Percentiles rank a stretch among this genome's conserved stretches.
phyloP scores from a whole-genome alignment of 2,113 vertebrate genomes.

The Erythrolamprus reginae region DNA sequence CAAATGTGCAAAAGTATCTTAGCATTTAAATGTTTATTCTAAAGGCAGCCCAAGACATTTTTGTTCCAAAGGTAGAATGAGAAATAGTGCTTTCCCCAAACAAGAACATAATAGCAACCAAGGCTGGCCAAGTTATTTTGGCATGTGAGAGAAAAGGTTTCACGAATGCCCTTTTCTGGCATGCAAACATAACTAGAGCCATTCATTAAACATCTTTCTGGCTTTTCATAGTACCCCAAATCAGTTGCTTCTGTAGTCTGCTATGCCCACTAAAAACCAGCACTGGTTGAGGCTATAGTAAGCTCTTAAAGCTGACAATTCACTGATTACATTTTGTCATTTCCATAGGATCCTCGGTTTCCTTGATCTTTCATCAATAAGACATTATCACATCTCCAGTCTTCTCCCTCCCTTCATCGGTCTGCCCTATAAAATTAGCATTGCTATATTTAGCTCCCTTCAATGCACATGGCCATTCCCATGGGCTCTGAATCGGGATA shows the following conservation, averaged over 20 bases:
- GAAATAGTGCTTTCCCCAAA: not conserved
- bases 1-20: not conserved
- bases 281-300: not conserved
- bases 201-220: not conserved
- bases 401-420: slow-evolving; percentile 13
- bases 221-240: not conserved
- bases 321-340: slow-evolving; percentile 11
- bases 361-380: not conserved
- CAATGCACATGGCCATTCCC: slow-evolving; percentile 24
- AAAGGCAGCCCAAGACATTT: not conserved
- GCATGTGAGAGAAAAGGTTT: not conserved
- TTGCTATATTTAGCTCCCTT: slow-evolving; percentile 51
- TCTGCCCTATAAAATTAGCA: slow-evolving; percentile 50
- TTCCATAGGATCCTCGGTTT: not conserved
- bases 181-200: not conserved
- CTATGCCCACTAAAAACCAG: not conserved
- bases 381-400: not conserved
- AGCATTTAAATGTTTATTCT: slow-evolving; percentile 5
- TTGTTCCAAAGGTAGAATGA: not conserved
- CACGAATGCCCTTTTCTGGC: not conserved
- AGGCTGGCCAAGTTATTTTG: not conserved
- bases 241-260: not conserved
- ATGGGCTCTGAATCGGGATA: slow-evolving; percentile 30
- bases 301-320: not conserved
- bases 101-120: not conserved